Evolutionary conservation across 2,797 vertebrate species (phyloP), one percentile per base, ranked within the genome.

Genomic region (Anguilla marmorata): DNA sequence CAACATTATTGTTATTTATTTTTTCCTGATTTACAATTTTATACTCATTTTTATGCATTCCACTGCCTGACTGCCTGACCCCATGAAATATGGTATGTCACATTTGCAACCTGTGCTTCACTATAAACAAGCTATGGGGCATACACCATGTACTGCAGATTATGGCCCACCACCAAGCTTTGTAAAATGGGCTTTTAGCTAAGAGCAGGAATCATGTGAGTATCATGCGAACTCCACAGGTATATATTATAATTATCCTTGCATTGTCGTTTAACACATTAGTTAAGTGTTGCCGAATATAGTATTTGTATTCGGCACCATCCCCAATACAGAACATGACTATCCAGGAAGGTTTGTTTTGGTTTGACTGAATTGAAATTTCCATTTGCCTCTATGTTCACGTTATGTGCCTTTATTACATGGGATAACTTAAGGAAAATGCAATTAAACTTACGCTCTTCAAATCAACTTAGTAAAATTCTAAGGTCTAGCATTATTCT

Each of bases 181-280:
- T 19, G 30, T 52, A 63, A 89, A 90, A 90, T 89, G 80, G 88
- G 82, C 89, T 89, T 84, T 87, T 86, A 86, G 84, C 86, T 74
- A 24, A 72, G 21, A 79, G 88, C 76, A 79, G 63, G 79, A 89
- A 87, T 86, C 72, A 60, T 11, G 54, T 41, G 74, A 80, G 86
- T 84, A 45, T 63, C 76, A 74, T 72, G 83, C 45, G 79, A 66
- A 85, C 86, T 27, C 50, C 80, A 86, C 63, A 72, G 11, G 63
- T 84, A 66, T 54, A 8, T 85, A 48, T 72, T 66, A 45, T 88
- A 85, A 45, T 52, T 86, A 63, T 87, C 14, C 72, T 41, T 41
- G 41, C 41, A 41, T 41, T 41, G 41, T 41, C 2, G 12, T 54
- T 54, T 54, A 9, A 14, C 12, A 54, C 52, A 54, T 54, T 14